Percentiles rank a stretch among this genome's conserved stretches.
phyloP scores from a whole-genome alignment of 2,888 invertebrate species.

The Pseudococcus viburni region DNA sequence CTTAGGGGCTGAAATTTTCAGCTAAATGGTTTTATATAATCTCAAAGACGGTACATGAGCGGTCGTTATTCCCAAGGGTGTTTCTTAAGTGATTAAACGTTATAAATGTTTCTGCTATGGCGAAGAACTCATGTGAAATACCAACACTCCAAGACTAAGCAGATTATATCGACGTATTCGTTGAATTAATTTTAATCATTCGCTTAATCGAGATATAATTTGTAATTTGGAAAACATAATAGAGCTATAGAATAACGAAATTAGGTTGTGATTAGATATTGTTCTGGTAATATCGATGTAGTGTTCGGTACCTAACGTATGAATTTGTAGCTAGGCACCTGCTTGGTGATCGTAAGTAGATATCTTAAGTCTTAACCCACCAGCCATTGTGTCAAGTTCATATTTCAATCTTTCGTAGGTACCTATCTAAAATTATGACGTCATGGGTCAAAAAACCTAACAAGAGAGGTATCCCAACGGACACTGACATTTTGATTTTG shows the following conservation, averaged over 20 bases:
- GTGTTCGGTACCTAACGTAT: too few relatives aligned
- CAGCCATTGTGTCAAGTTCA: too few relatives aligned
- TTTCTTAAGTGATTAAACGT: conserved; percentile 16
- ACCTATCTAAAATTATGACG: too few relatives aligned
- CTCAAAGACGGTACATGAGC: conserved; percentile 9
- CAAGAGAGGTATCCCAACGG: too few relatives aligned
- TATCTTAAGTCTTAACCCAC: too few relatives aligned
- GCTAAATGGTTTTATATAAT: conserved; percentile 23
- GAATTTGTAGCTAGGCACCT: too few relatives aligned
- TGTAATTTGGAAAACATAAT: not conserved
- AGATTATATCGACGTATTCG: conserved; percentile 8
- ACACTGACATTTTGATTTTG: too few relatives aligned
- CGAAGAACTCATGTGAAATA: not conserved
- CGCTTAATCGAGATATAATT: not conserved
- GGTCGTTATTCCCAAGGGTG: not conserved
- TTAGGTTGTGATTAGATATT: not conserved
- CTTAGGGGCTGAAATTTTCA: not conserved
- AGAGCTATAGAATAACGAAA: not conserved
- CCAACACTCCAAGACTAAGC: not conserved
- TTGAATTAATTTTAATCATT: conserved; percentile 10
- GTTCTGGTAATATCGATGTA: not conserved
- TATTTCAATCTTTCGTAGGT: too few relatives aligned
- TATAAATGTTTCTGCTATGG: not conserved
- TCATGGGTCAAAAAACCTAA: too few relatives aligned
- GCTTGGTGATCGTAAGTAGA: too few relatives aligned